A percentile compares a stretch with the other conserved stretches of the same genome.
Conservation (phyloP, 2,888 invertebrate species). For the Ormia ochracea region DNA sequence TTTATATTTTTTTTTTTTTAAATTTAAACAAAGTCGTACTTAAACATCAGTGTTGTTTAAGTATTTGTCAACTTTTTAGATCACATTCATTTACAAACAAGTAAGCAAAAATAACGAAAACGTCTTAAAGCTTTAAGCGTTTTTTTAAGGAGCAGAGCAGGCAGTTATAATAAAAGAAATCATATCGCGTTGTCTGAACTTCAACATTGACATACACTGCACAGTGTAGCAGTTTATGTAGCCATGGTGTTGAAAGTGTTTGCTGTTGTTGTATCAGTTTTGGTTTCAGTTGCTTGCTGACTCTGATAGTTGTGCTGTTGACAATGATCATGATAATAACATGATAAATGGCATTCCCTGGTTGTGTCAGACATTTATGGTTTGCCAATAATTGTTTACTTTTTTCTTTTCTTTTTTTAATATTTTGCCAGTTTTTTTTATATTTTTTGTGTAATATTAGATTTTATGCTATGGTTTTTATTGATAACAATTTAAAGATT, state of each 20-base stretch:
- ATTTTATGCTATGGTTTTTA: conserved; percentile 61
- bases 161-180: conserved; percentile 35
- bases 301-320: conserved; percentile 55
- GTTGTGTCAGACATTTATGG: conserved; percentile 63
- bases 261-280: conserved; percentile 7
- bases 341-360: conserved; percentile 61
- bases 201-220: conserved; percentile 17
- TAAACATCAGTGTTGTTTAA: conserved; percentile 53
- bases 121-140: neutral
- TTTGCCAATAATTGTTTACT: conserved; percentile 61
- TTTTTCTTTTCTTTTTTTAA: neutral
- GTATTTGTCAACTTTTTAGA: conserved; percentile 64
- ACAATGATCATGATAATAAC: conserved; percentile 57
- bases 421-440: neutral
- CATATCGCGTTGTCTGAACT: conserved; percentile 36
- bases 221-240: conserved; percentile 2
- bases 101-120: too few species aligned
- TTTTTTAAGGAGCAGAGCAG: neutral
- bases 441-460: conserved; percentile 41
- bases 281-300: conserved; percentile 4
- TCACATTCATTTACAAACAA: conserved; percentile 50
- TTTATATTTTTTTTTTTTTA: neutral
- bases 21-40: conserved; percentile 20
- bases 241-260: conserved; percentile 14
- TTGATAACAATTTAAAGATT: conserved; percentile 60